A percentile compares a stretch with the other conserved stretches of the same genome.
phyloP scores from a whole-genome alignment of 64 coral and sea anemone genomes.

The Catalaphyllia jardinei region DNA sequence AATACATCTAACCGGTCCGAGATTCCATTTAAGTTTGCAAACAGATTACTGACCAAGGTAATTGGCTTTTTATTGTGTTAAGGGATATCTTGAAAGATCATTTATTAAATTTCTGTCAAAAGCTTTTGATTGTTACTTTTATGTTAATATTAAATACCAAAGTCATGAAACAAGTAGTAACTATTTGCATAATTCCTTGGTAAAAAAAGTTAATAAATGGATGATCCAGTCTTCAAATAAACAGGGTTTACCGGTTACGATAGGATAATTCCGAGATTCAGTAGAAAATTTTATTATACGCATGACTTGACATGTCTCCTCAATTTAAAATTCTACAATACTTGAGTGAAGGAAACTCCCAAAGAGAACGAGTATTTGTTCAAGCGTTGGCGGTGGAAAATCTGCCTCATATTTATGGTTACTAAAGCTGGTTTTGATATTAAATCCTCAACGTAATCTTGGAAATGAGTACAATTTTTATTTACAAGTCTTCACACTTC shows the following conservation, averaged over 20 bases:
- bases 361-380: background rate
- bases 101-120: conserved; percentile 16
- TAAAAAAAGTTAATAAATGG: no score
- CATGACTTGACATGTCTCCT: background rate
- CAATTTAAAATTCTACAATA: background rate
- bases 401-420: background rate
- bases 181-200: background rate
- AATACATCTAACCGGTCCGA: background rate
- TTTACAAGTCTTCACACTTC: background rate
- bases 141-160: background rate
- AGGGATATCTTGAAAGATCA: conserved; percentile 6
- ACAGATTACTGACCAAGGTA: conserved; percentile 7
- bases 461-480: background rate
- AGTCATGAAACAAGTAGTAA: background rate
- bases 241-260: background rate
- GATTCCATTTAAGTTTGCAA: background rate
- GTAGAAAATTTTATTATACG: background rate
- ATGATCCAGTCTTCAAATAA: no score
- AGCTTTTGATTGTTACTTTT: background rate
- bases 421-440: background rate
- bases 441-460: background rate
- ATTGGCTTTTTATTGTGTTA: conserved; percentile 34
- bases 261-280: background rate
- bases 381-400: background rate
- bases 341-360: background rate